Evolutionary conservation across 2,888 invertebrate genomes (phyloP).

Genomic region (Ischnura elegans): DNA sequence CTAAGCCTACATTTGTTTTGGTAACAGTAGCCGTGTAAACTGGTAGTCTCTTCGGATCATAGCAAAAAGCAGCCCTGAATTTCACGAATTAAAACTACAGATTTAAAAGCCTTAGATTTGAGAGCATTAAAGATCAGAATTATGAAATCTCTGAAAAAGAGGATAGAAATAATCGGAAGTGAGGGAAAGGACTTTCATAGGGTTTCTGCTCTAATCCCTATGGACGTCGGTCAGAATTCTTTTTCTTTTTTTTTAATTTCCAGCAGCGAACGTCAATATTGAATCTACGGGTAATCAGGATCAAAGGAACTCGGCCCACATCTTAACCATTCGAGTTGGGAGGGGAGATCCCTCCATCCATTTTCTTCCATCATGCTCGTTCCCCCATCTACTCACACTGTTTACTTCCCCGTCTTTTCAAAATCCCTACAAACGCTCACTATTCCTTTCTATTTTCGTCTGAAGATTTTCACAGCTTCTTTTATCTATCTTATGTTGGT

Average conservation of each 20-base stretch:
- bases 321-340: not conserved
- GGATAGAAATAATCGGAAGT: not conserved
- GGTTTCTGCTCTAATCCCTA: not conserved
- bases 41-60: too few relatives aligned
- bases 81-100: too few relatives aligned
- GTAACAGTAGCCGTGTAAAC: too few relatives aligned
- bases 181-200: not conserved
- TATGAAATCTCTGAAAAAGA: not conserved
- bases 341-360: not conserved
- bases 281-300: slow-evolving; percentile 29
- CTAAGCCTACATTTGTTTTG: too few relatives aligned
- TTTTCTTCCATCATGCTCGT: not conserved
- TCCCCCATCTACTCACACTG: not conserved
- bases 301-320: slow-evolving; percentile 25
- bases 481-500: too few relatives aligned
- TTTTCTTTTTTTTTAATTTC: slow-evolving; percentile 34
- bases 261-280: slow-evolving; percentile 34
- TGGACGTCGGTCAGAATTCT: slow-evolving; percentile 13
- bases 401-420: not conserved
- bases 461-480: too few relatives aligned
- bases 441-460: too few relatives aligned
- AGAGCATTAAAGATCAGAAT: not conserved
- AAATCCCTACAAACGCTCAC: not conserved
- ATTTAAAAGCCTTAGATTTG: too few relatives aligned
- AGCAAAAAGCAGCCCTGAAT: too few relatives aligned